Conservation (phyloP, 2,113 vertebrate genomes). For the Melanerpes formicivorus region DNA sequence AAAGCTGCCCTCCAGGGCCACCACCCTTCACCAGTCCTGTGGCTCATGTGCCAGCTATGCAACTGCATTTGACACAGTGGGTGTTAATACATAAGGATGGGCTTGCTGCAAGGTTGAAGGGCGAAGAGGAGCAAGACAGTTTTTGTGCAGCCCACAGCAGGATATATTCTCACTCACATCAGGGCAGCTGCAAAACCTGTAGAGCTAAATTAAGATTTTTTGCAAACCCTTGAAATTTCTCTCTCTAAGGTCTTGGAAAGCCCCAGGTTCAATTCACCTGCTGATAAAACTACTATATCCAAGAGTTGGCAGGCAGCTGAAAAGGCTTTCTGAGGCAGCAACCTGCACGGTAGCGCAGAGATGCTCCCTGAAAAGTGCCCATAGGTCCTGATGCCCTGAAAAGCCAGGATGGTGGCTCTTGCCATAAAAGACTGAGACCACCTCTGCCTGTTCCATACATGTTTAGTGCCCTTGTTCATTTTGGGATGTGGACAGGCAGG, state of each 20-base stretch:
- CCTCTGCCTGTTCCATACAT: not conserved
- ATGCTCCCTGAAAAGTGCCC: rapidly evolving
- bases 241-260: not conserved
- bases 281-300: not conserved
- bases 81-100: rapidly evolving
- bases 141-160: not conserved
- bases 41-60: not conserved
- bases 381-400: rapidly evolving
- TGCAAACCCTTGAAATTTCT: not conserved
- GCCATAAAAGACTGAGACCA: not conserved
- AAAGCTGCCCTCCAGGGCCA: not conserved
- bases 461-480: not conserved
- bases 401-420: not conserved
- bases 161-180: not conserved
- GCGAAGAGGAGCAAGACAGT: too few species aligned
- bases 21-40: not conserved
- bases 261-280: not conserved
- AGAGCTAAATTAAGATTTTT: not conserved
- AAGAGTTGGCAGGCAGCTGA: not conserved
- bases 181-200: not conserved
- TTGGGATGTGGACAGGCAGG: rapidly evolving
- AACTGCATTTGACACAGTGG: rapidly evolving
- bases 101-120: not conserved
- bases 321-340: not conserved
- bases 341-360: not conserved